Evolutionary conservation across 2,113 vertebrate species (phyloP).

Genomic region (Oreotrochilus melanogaster): DNA sequence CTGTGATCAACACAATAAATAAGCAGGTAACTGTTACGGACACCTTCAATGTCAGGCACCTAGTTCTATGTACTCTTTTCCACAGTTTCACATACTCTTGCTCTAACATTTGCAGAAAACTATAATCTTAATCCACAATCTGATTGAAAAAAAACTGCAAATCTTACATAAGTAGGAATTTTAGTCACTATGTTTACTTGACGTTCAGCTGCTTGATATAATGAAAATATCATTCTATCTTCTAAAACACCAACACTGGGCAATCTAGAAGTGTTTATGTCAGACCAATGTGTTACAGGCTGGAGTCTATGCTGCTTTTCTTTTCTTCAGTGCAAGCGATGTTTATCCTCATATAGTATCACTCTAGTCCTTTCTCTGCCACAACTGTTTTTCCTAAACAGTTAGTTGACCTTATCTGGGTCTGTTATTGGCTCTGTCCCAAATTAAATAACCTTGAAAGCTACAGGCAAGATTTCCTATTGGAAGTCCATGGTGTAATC

Average conservation of each 20-base stretch:
- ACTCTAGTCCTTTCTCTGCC: background rate
- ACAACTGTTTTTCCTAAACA: background rate
- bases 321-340: background rate
- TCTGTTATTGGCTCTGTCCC: background rate
- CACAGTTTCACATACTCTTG: background rate
- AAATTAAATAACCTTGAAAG: background rate
- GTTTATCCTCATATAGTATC: background rate
- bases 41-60: background rate
- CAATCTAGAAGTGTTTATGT: rapidly evolving
- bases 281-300: background rate
- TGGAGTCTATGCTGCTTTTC: background rate
- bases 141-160: background rate
- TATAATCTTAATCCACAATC: background rate
- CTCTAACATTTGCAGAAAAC: background rate
- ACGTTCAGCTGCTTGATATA: background rate
- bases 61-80: background rate
- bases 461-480: background rate
- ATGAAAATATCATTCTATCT: background rate
- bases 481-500: background rate
- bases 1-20: background rate
- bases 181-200: background rate
- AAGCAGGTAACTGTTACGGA: background rate
- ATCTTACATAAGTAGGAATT: background rate
- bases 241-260: background rate
- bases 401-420: background rate